A percentile compares a stretch with the other conserved stretches of the same genome.
phyloP scores from a whole-genome alignment of 2,888 invertebrate species.

The Alentia gelatinosa region DNA sequence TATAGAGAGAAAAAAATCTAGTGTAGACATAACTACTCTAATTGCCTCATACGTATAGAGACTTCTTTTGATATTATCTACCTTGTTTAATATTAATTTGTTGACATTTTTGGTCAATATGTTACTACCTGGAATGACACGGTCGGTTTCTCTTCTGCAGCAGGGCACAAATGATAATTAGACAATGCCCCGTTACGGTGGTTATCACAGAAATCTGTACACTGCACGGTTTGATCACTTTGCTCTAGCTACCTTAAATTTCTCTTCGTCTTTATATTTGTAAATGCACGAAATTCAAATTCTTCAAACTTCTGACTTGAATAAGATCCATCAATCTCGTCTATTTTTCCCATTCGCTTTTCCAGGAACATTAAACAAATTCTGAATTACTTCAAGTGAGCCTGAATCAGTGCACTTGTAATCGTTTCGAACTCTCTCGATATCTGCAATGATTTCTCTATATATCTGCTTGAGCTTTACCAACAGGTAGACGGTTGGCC shows the following conservation, averaged over 20 bases:
- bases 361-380: background rate
- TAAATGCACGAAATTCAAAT: slow-evolving; percentile 4
- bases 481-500: background rate
- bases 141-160: slow-evolving; percentile 20
- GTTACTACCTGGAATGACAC: slow-evolving; percentile 40
- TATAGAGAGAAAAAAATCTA: background rate
- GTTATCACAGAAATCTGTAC: background rate
- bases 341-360: background rate
- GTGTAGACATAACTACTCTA: background rate
- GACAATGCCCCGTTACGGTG: background rate
- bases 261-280: background rate
- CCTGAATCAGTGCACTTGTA: background rate
- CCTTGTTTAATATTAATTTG: slow-evolving; percentile 47
- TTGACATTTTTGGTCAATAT: background rate
- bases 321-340: too few species aligned
- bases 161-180: background rate
- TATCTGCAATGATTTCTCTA: background rate
- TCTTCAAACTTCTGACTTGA: background rate
- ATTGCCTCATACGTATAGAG: background rate
- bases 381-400: background rate
- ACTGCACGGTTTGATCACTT: slow-evolving; percentile 2
- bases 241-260: background rate
- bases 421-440: background rate
- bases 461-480: background rate
- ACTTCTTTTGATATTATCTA: slow-evolving; percentile 32